phyloP scores from a whole-genome alignment of 2,113 vertebrate genomes.

The Dendropsophus ebraccatus region DNA sequence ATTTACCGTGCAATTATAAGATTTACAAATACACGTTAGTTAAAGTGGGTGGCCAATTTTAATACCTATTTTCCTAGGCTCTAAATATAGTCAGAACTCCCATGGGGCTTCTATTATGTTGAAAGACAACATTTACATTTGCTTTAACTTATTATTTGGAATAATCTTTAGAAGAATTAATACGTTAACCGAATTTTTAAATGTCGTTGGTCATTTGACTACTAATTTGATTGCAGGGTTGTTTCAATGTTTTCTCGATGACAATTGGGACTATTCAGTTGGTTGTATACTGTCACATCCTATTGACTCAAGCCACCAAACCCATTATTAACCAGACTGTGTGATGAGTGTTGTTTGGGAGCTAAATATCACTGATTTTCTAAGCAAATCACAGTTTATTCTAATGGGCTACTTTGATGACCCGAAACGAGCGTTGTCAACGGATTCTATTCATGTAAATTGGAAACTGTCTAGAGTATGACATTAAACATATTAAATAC shows the following conservation, averaged over 20 bases:
- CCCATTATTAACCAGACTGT: slow-evolving; percentile 21
- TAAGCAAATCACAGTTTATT: slow-evolving; percentile 51
- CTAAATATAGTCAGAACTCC: slow-evolving; percentile 75
- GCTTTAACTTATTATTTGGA: slow-evolving; percentile 74
- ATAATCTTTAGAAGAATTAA: slow-evolving; percentile 71
- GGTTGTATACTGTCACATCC: slow-evolving; percentile 32
- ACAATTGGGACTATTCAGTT: slow-evolving; percentile 59
- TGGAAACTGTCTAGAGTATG: neutral
- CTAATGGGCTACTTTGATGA: slow-evolving; percentile 20
- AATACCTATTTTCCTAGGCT: slow-evolving; percentile 84
- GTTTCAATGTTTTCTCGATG: slow-evolving; percentile 66
- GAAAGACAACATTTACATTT: slow-evolving; percentile 85
- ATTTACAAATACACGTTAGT: slow-evolving; percentile 28
- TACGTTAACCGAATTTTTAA: slow-evolving; percentile 76
- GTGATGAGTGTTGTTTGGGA: slow-evolving; percentile 45
- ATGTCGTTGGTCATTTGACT: slow-evolving; percentile 91
- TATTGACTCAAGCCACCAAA: slow-evolving; percentile 47
- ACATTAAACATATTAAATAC: neutral
- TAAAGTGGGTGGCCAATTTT: slow-evolving; percentile 61
- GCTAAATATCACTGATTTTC: slow-evolving; percentile 45
- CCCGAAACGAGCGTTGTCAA: neutral
- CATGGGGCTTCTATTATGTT: slow-evolving; percentile 68
- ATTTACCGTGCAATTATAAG: slow-evolving; percentile 45
- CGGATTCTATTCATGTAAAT: slow-evolving; percentile 26
- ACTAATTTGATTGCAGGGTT: slow-evolving; percentile 84